Conservation (phyloP, 1,140 invertebrate species). For the Papilio glaucus region DNA sequence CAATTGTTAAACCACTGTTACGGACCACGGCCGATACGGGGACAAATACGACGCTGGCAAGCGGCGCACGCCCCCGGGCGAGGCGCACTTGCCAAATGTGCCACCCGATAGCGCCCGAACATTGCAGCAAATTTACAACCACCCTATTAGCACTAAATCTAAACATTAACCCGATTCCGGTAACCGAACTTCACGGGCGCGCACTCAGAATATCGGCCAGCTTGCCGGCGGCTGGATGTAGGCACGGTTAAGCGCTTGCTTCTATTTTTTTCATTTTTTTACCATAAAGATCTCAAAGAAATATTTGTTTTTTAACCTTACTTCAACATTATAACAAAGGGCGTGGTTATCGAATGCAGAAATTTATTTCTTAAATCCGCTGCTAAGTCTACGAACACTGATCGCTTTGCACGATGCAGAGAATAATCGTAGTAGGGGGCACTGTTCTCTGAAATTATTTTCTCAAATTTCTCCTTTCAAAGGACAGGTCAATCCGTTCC, state of each 20-base stretch:
- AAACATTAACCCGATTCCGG: constrained; percentile 81
- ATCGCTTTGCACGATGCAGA: too few species aligned
- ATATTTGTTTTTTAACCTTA: too few species aligned
- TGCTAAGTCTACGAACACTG: too few species aligned
- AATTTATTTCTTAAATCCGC: too few species aligned
- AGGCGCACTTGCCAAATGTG: constrained; percentile 74
- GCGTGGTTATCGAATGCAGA: too few species aligned
- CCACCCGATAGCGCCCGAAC: constrained; percentile 78
- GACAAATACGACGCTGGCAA: constrained; percentile 75
- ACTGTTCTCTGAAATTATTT: too few species aligned
- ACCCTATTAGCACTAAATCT: constrained; percentile 83
- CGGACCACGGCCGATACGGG: constrained; percentile 53
- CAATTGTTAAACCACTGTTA: constrained; percentile 66
- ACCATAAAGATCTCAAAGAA: too few species aligned
- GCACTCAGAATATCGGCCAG: constrained; percentile 68
- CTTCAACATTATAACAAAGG: too few species aligned
- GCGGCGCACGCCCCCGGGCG: constrained; percentile 59
- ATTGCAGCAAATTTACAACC: constrained; percentile 79
- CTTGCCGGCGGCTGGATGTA: not conserved
- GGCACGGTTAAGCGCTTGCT: too few species aligned
- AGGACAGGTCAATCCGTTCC: not conserved
- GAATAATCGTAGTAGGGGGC: too few species aligned
- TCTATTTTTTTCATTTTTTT: too few species aligned
- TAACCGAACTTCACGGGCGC: constrained; percentile 77
- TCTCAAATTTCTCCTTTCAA: too few species aligned